These are phyloP conservation scores for Sialia sialis DNA, from an alignment of 2,113 vertebrate species.

Conservation along the genomic window DNA sequence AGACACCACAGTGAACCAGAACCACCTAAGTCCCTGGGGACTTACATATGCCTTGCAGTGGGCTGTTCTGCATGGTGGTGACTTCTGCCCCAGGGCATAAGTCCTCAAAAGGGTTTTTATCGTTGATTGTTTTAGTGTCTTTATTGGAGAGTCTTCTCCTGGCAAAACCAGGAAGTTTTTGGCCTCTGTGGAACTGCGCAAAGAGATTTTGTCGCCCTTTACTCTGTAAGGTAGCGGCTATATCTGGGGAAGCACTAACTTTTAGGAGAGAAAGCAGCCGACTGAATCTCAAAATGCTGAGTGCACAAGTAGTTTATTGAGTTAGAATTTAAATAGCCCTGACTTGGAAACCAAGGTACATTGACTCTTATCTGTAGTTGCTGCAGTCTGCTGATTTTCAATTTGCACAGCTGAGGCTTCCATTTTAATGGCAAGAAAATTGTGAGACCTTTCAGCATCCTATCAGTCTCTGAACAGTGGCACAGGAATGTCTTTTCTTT, in stretches of 20 bases:
- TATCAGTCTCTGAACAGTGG: background rate
- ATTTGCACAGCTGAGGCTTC: background rate
- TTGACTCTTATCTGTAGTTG: background rate
- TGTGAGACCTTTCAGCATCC: background rate
- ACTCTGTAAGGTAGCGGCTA: background rate
- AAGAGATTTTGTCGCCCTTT: background rate
- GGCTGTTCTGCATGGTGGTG: background rate
- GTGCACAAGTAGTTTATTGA: background rate
- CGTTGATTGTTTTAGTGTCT: background rate
- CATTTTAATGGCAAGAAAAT: background rate
- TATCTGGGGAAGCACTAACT: background rate
- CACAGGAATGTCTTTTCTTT: background rate
- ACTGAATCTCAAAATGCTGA: background rate
- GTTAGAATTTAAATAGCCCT: background rate
- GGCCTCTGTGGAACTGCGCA: background rate
- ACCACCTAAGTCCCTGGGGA: background rate
- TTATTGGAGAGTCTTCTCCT: background rate
- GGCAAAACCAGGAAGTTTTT: background rate
- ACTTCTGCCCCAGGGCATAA: background rate
- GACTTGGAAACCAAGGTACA: background rate
- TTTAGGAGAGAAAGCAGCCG: background rate
- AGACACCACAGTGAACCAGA: background rate
- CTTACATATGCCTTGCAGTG: rapidly evolving
- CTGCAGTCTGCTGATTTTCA: background rate
- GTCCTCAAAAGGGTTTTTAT: background rate